Evolutionary conservation across 1,140 invertebrate genomes (phyloP), one percentile per base, ranked within the genome.

Genomic region (Neuroterus valhalla): DNA sequence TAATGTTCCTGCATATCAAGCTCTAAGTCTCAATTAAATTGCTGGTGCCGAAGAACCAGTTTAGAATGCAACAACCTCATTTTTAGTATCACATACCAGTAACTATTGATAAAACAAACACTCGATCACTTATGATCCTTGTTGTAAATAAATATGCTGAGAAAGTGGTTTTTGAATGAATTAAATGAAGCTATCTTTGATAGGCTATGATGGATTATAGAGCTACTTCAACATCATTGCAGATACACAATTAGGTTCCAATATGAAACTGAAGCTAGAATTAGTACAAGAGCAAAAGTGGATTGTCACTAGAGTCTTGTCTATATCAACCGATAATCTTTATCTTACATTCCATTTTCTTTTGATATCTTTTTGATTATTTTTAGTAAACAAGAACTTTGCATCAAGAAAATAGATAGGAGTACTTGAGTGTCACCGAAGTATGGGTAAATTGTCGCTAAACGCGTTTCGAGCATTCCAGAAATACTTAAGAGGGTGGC

Each of bases 51-150:
- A 62, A 62, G 15, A 62, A 62, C 55, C 55, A 62, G 55, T 62
- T 62, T 26, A 62, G 23, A 62, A n/a, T 8, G 23, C 55, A 62
- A 23, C 50, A 50, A 6, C 6, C 8, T n/a, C 48, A 52, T 15
- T 62, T 62, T 62, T 62, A 23, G 26, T 23, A 62, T 62, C 26
- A 38, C n/a, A 62, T 62, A 31, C 55, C 55, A 62, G 55, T 38
- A 62, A 23, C 55, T 62, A 62, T 62, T 62, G 23, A 38, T 62
- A 23, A 26, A 26, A 62, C 55, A 62, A 62, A 62, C 55, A 31
- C 26, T 62, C 6, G 21, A 62, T 62, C 52, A 26, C 31, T 62
- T 62, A 3, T 62, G 55, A 38, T 62, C 23, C 55, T 62, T 14
- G 3, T 50, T 62, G 12, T 14, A 14, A 31, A 62, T 31, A 15